Evolutionary conservation across 1,140 invertebrate species (phyloP).

Genomic region (Lepidurus arcticus): DNA sequence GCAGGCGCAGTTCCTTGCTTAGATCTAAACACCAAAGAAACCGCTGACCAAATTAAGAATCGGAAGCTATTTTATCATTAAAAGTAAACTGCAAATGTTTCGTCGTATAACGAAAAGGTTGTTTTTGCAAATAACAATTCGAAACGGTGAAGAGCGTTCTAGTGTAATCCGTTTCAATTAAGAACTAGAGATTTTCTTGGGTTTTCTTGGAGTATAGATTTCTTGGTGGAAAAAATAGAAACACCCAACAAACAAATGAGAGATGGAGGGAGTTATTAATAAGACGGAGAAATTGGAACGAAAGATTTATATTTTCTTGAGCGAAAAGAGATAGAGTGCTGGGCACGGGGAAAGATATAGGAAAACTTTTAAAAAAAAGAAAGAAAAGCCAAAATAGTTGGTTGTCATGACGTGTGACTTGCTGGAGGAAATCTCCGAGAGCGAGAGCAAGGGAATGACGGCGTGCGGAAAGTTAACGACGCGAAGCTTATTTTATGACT

Average conservation of each 20-base stretch:
- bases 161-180: no score
- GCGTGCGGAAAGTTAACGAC: constrained; percentile 12
- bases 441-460: neutral
- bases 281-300: constrained; percentile 1
- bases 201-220: neutral
- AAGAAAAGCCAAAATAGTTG: neutral
- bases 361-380: neutral
- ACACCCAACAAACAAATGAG: neutral
- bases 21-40: no score
- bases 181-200: neutral
- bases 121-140: no score
- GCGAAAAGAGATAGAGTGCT: neutral
- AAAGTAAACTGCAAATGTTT: no score
- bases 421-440: neutral
- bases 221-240: neutral
- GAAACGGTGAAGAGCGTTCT: no score
- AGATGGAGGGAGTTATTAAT: constrained; percentile 10
- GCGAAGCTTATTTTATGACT: constrained; percentile 19
- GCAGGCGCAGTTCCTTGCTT: no score
- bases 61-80: no score
- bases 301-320: neutral
- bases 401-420: neutral
- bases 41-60: no score
- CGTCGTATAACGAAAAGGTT: no score
- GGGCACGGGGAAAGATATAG: neutral